Base-by-base conservation (phyloP, 2,888 invertebrate genomes). In the Synanthedon tipuliformis region DNA sequence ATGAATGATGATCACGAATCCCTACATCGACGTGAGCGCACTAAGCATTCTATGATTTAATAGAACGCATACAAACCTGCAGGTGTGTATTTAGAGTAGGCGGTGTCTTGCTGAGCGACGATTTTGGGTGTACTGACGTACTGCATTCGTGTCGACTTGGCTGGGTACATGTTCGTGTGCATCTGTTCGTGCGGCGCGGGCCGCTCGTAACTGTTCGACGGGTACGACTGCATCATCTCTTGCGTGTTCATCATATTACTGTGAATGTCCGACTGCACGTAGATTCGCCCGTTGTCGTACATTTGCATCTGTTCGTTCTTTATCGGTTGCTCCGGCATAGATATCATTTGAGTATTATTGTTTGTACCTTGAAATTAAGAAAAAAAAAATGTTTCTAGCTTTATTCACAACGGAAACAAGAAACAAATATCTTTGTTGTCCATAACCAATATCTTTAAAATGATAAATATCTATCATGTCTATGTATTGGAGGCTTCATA, bases 301-400 rank as follows among this genome's bases (percentile, higher is more conserved):
- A 84, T 75, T 51, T 78, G 74, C 71, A 85, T 71, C 54, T 82
- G 82, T 60, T 86, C 86, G 60, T 73, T 81, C 64, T 87, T 87
- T 51, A 79, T 63, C 15, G 65, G 63, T 63, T 79, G 83, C 55
- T 76, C 78, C 52, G 73, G 61, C 71, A 84, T 73, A 50, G 79
- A 64, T 68, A 83, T 70, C 69, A 86, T 76, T 67, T 84, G 86
- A 69, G 78, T 78, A 74, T 78, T 85, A 63, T 73, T 83, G 59
- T 64, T 79, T 55, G 84, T 73, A 64, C 82, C 85, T 86, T 34
- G 34, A 34, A 34, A 10, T 34, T 34, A 7, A 8, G 27, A 27
- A 8, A 27, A 34, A 34, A 34, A 34, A 34, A 34, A 27, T 4
- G 4, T 23, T 4, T 23, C 4, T 4, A 23, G 23, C 23, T 4